A percentile compares a stretch with the other conserved stretches of the same genome.
These are phyloP conservation scores for Cheilinus undulatus DNA, from an alignment of 2,113 vertebrate species.

Conservation along the genomic window DNA sequence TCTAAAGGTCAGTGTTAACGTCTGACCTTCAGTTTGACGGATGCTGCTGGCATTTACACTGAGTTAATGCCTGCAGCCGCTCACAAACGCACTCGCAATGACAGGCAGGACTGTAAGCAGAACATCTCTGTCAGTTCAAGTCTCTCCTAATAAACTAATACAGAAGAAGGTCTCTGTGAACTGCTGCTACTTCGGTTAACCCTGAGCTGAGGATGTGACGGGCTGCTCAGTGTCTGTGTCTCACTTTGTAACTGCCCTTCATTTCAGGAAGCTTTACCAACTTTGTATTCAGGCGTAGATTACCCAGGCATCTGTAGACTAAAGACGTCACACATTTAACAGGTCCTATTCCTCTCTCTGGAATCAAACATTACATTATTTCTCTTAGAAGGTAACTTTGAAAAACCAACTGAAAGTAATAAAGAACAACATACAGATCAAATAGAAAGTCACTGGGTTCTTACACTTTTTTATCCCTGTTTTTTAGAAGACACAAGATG, in stretches of 20 bases:
- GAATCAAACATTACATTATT: too few species aligned
- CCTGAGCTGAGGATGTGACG: constrained; percentile 35
- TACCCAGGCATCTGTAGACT: too few species aligned
- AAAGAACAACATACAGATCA: too few species aligned
- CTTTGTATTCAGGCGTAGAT: background rate
- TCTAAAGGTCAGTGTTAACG: constrained; percentile 54
- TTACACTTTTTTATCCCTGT: too few species aligned
- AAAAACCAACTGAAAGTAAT: too few species aligned
- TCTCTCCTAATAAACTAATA: constrained; percentile 25
- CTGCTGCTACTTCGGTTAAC: constrained; percentile 43
- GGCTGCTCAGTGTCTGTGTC: background rate
- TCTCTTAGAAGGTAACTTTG: too few species aligned
- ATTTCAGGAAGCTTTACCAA: background rate
- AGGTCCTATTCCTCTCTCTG: too few species aligned
- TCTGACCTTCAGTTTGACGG: constrained; percentile 65
- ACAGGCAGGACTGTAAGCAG: constrained; percentile 20
- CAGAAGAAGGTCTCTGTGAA: constrained; percentile 25
- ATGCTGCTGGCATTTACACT: constrained; percentile 62
- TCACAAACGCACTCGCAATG: constrained; percentile 6
- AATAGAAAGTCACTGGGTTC: too few species aligned
- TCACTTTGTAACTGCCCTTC: background rate
- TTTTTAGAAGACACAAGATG: too few species aligned
- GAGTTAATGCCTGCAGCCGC: constrained; percentile 24
- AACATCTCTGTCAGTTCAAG: constrained; percentile 32
- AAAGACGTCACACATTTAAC: background rate